Percentiles rank a stretch among this genome's conserved stretches.
Conservation (phyloP, 2,888 invertebrate genomes). For the Acleris literana region DNA sequence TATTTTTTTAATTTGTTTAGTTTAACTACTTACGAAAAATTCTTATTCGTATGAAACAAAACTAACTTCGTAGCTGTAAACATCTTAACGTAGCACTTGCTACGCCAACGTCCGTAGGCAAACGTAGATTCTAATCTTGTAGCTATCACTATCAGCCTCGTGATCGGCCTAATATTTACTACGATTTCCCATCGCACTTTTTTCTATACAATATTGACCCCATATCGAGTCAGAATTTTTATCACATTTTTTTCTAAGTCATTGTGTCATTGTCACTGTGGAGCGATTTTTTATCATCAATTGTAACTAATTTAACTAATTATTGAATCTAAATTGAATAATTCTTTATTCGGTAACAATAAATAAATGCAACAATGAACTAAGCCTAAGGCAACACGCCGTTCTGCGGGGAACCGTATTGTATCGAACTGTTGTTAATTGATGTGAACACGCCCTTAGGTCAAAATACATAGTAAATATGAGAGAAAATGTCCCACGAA, state of each 20-base stretch:
- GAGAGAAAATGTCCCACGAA: slow-evolving; percentile 21
- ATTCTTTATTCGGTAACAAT: slow-evolving; percentile 12
- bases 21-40: no score
- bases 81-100: slow-evolving; percentile 11
- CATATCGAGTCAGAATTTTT: no score
- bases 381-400: slow-evolving; percentile 26
- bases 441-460: slow-evolving; percentile 43
- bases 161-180: no score
- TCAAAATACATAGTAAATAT: slow-evolving; percentile 28
- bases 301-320: no score
- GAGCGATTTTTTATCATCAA: no score
- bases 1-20: no score
- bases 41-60: no score
- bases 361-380: slow-evolving; percentile 16
- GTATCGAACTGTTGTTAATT: slow-evolving; percentile 41
- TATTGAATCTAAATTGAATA: not conserved
- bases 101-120: slow-evolving; percentile 13
- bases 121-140: not conserved
- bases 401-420: slow-evolving; percentile 35
- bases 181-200: no score
- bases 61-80: slow-evolving; percentile 4
- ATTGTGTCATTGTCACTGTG: no score
- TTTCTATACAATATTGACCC: no score
- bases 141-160: not conserved
- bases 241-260: no score